A percentile compares a stretch with the other conserved stretches of the same genome.
These are phyloP conservation scores for Plusia festucae DNA, from an alignment of 2,888 invertebrate species.

Conservation along the genomic window DNA sequence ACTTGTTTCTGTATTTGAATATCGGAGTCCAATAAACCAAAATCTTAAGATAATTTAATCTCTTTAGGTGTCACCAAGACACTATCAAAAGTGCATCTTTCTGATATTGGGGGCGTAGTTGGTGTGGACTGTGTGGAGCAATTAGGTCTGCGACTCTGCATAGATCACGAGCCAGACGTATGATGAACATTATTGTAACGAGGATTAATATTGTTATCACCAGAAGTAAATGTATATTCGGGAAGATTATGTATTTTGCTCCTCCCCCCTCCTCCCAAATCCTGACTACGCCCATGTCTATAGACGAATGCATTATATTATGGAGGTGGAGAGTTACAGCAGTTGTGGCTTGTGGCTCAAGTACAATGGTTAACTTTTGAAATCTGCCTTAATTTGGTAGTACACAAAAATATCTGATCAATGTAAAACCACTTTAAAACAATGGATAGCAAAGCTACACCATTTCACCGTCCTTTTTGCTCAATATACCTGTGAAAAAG, in stretches of 20 bases:
- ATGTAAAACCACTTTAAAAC: too few species aligned
- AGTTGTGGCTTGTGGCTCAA: neutral
- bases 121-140: neutral
- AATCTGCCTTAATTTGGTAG: neutral
- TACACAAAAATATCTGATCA: neutral
- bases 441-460: neutral
- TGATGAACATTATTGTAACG: neutral
- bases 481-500: neutral
- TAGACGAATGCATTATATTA: slow-evolving; percentile 41
- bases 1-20: neutral
- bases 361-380: neutral
- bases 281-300: slow-evolving; percentile 58
- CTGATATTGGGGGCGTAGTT: neutral
- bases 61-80: neutral
- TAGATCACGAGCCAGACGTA: neutral
- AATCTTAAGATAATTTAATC: neutral
- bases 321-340: slow-evolving; percentile 19
- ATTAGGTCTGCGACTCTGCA: neutral
- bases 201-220: slow-evolving; percentile 1
- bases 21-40: neutral
- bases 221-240: slow-evolving; percentile 23
- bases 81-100: neutral
- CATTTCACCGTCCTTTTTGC: neutral
- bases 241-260: slow-evolving; percentile 43
- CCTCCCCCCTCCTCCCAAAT: slow-evolving; percentile 50